Evolutionary conservation across 2,797 vertebrate species (phyloP), one percentile per base, ranked within the genome.

Genomic region (Crenichthys baileyi): DNA sequence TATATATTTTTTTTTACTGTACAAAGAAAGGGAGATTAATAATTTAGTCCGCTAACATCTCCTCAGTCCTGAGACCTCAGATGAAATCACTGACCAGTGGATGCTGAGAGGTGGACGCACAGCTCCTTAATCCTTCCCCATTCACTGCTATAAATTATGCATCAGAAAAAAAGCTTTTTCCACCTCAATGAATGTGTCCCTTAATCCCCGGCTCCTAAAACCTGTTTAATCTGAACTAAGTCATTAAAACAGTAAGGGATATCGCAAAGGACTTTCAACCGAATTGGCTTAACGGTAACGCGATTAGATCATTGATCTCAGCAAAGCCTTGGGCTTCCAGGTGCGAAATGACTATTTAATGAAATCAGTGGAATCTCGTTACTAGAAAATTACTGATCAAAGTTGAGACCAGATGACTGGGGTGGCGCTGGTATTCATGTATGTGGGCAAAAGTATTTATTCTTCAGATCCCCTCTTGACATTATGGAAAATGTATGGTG

Each of bases 291-390:
- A 93, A 87, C 70, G 89, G 89, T 96, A 95, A 95, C 94, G 86
- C 95, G 95, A 96, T 96, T 96, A 96, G 94, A 96, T 95, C 91
- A 96, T 95, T 95, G 96, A 96, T 96, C 91, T 48, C 72, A 51
- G 91, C 94, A 94, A 94, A 93, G 94, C 94, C 93, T 70, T 83
- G 91, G 90, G 92, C 92, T 94, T 94, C 89, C 94, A 95, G 95
- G 93, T 96, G 94, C 92, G 91, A 96, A 96, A 96, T 92, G 89
- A 87, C 87, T 92, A 89, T 93, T 95, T 95, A 96, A 96, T 94
- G 91, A 95, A 96, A 96, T 95, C 93, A 95, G 91, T 89, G 87
- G 92, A 96, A 96, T 93, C 88, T 92, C 82, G 94, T 96, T 96
- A 96, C 92, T 89, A 88, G 92, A 95, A 95, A 96, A 96, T 96